Conservation (phyloP, 1,140 invertebrate species). For the Drosophila busckii region DNA sequence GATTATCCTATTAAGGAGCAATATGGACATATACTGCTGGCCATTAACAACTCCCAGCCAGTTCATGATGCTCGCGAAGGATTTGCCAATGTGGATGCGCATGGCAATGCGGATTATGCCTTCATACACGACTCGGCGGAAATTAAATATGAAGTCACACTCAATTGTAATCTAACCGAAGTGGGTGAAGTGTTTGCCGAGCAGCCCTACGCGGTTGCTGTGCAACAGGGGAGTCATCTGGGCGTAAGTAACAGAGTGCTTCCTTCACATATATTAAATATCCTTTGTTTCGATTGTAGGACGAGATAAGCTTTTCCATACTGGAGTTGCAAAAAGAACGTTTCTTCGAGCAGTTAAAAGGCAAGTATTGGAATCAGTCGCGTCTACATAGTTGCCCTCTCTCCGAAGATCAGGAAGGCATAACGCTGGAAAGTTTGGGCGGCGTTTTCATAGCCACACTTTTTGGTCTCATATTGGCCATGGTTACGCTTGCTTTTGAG, state of each 20-base stretch:
- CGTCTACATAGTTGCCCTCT: constrained; percentile 84
- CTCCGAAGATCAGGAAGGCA: constrained; percentile 90
- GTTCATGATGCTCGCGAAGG: constrained; percentile 85
- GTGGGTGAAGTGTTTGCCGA: constrained; percentile 93
- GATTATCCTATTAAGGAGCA: constrained; percentile 95
- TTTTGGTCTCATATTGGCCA: constrained; percentile 89
- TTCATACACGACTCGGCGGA: constrained; percentile 93
- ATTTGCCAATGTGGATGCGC: constrained; percentile 87
- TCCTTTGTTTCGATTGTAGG: constrained; percentile 77
- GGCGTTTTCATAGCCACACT: constrained; percentile 94
- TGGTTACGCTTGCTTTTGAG: constrained; percentile 89
- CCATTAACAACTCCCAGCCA: constrained; percentile 88
- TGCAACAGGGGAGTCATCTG: constrained; percentile 89
- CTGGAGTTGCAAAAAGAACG: constrained; percentile 91
- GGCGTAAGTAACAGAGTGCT: too few species aligned
- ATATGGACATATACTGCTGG: constrained; percentile 91
- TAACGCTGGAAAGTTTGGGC: constrained; percentile 91
- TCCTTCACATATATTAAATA: neutral
- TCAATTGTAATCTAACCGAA: constrained; percentile 91
- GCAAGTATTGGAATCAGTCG: constrained; percentile 91
- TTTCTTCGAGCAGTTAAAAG: constrained; percentile 87
- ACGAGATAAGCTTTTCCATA: constrained; percentile 88
- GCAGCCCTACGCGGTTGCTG: constrained; percentile 92
- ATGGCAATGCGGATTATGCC: constrained; percentile 90
- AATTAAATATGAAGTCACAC: constrained; percentile 90